phyloP scores from a whole-genome alignment of 2,113 vertebrate genomes.

The Lophius piscatorius region DNA sequence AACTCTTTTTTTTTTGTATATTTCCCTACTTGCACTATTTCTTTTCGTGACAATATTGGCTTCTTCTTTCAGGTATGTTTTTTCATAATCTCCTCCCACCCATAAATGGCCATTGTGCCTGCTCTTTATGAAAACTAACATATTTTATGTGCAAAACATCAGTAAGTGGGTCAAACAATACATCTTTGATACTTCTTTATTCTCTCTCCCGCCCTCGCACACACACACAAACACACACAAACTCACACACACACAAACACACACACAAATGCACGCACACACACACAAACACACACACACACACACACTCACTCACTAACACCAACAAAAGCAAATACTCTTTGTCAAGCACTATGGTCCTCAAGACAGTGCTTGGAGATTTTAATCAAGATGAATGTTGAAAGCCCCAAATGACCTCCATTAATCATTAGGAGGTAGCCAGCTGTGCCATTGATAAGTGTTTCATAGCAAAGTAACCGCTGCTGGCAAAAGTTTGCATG shows the following conservation, averaged over 20 bases:
- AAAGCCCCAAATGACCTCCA: conserved; percentile 55
- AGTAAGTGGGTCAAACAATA: neutral
- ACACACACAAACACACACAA: neutral
- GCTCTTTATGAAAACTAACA: no score
- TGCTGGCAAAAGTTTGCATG: conserved; percentile 37
- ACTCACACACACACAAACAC: no score
- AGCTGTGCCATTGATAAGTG: conserved; percentile 64
- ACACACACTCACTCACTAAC: conserved; percentile 1
- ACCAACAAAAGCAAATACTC: no score
- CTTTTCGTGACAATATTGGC: no score
- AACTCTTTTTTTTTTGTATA: no score
- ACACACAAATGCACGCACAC: neutral
- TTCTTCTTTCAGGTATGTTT: no score
- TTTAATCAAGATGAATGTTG: conserved; percentile 75
- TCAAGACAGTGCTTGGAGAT: conserved; percentile 57
- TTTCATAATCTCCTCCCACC: no score
- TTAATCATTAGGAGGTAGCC: conserved; percentile 65
- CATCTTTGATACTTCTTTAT: conserved; percentile 3
- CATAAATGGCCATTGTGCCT: no score
- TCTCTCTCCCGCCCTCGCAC: neutral
- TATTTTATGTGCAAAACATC: neutral
- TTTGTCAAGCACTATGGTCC: conserved; percentile 1
- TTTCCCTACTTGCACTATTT: no score
- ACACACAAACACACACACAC: neutral
- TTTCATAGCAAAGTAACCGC: conserved; percentile 50